These are phyloP conservation scores for Drosophila sordidula DNA, from an alignment of 2,888 invertebrate genomes.

Conservation along the genomic window DNA sequence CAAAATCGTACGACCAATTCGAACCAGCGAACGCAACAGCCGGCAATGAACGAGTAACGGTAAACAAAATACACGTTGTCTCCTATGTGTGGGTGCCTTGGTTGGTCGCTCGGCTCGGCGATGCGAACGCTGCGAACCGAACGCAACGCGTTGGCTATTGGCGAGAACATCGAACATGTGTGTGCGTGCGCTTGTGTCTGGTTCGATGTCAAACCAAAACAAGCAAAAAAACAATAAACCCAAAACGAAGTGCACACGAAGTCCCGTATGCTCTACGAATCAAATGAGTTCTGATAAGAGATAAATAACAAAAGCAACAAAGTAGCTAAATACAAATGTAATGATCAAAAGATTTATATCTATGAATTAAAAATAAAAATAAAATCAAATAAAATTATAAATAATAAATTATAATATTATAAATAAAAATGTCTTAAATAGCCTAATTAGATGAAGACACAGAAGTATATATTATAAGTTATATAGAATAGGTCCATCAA, in stretches of 20 bases:
- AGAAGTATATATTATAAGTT: neutral
- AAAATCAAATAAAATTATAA: neutral
- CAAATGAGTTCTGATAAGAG: conserved; percentile 36
- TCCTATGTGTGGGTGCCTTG: conserved; percentile 21
- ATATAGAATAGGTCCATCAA: conserved; percentile 22
- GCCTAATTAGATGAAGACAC: neutral
- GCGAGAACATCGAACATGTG: conserved; percentile 68
- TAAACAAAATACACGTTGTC: conserved; percentile 70
- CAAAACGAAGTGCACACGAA: conserved; percentile 50
- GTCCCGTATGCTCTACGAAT: conserved; percentile 60
- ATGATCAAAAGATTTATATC: too few species aligned
- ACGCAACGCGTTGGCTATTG: conserved; percentile 61
- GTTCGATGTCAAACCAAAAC: conserved; percentile 65
- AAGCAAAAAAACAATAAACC: conserved; percentile 37
- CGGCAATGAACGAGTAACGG: conserved; percentile 71
- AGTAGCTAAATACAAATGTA: neutral
- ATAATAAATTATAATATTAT: neutral
- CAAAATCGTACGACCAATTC: conserved; percentile 66
- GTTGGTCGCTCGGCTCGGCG: conserved; percentile 30
- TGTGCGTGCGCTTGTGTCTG: conserved; percentile 53
- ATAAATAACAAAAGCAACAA: conserved; percentile 7
- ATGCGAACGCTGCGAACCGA: conserved; percentile 42
- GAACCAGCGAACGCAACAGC: conserved; percentile 76
- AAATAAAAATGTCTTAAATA: neutral
- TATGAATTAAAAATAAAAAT: neutral